These are phyloP conservation scores for Dermatemys mawii DNA, from an alignment of 2,113 vertebrate genomes.

Conservation along the genomic window DNA sequence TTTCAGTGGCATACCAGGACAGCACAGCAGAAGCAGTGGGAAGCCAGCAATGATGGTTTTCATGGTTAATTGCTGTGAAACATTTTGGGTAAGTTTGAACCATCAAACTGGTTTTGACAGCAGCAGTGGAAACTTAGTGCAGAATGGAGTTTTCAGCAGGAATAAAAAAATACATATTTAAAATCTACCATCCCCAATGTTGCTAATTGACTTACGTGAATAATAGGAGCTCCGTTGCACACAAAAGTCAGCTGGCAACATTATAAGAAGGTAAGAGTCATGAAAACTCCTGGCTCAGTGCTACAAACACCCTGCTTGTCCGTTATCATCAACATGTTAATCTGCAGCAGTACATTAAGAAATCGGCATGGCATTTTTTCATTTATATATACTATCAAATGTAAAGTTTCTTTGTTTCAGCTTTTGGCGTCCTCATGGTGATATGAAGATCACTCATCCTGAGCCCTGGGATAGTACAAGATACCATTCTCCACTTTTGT, in stretches of 20 bases:
- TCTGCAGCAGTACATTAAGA: not conserved
- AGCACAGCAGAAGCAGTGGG: not conserved
- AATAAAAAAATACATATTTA: not conserved
- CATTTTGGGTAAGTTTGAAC: not conserved
- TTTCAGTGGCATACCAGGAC: not conserved
- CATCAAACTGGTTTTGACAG: constrained; percentile 12
- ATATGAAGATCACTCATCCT: not conserved
- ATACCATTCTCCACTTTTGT: not conserved
- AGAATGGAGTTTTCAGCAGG: not conserved
- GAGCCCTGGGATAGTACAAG: not conserved
- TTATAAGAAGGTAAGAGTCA: constrained; percentile 28
- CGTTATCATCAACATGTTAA: constrained; percentile 35
- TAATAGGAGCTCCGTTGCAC: constrained; percentile 59
- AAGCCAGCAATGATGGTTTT: not conserved
- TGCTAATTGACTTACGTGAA: constrained; percentile 39
- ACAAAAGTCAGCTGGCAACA: constrained; percentile 45
- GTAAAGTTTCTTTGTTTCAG: not conserved
- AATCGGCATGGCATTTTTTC: not conserved
- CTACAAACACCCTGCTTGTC: constrained; percentile 7
- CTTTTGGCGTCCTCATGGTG: constrained; percentile 1
- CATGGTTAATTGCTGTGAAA: not conserved
- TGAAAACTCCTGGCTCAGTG: not conserved
- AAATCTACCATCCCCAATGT: not conserved
- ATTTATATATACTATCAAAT: not conserved
- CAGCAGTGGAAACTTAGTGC: not conserved